These are phyloP conservation scores for Anoplophora glabripennis DNA, from an alignment of 1,140 invertebrate species.

Conservation along the genomic window DNA sequence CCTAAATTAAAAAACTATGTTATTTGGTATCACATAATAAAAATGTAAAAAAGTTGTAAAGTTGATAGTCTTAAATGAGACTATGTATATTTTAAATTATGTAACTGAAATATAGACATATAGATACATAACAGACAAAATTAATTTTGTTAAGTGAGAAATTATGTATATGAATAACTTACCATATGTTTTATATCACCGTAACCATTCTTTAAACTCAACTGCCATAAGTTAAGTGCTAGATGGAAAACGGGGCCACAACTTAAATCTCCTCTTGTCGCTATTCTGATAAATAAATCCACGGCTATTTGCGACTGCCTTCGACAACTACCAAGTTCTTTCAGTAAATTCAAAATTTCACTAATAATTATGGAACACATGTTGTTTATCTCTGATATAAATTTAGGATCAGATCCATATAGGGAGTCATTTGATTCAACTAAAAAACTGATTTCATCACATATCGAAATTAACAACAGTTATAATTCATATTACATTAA, in stretches of 20 bases:
- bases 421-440: constrained; percentile 91
- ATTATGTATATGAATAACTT: constrained; percentile 17
- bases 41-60: too few species aligned
- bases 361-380: constrained; percentile 75
- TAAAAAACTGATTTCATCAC: too few species aligned
- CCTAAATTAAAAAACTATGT: neutral
- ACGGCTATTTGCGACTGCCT: constrained; percentile 68
- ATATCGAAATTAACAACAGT: neutral
- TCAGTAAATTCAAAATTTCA: constrained; percentile 73
- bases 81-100: too few species aligned
- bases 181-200: constrained; percentile 53
- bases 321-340: constrained; percentile 60
- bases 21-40: too few species aligned
- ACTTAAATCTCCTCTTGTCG: constrained; percentile 67
- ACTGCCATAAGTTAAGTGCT: constrained; percentile 74
- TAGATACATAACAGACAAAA: too few species aligned
- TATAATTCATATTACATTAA: too few species aligned
- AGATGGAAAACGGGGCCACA: constrained; percentile 60
- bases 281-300: constrained; percentile 72
- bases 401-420: constrained; percentile 88
- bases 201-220: constrained; percentile 63
- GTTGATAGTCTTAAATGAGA: too few species aligned
- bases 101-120: too few species aligned
- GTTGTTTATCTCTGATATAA: constrained; percentile 75
- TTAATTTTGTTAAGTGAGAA: neutral